Evolutionary conservation across 1,140 invertebrate species (phyloP).

Genomic region (Hydropsyche tenuis): DNA sequence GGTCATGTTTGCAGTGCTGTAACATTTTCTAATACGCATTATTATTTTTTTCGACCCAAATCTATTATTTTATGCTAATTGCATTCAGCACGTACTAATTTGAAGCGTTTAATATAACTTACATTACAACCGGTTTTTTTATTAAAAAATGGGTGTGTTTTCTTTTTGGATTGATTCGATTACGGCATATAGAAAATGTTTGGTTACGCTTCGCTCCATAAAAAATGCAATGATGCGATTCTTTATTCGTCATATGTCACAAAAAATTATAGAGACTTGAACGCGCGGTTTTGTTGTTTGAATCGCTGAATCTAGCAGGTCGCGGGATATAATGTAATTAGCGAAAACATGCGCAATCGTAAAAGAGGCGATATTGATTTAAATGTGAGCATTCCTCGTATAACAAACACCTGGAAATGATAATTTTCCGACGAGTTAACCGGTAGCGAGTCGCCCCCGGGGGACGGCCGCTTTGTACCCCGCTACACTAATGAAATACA

Average conservation of each 20-base stretch:
- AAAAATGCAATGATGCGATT: too few relatives aligned
- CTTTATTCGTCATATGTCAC: too few relatives aligned
- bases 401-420: constrained; percentile 32
- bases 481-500: constrained; percentile 30
- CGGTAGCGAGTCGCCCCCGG: constrained; percentile 27
- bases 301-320: too few relatives aligned
- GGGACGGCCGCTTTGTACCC: constrained; percentile 28
- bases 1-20: constrained; percentile 28
- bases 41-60: constrained; percentile 2
- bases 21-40: constrained; percentile 19
- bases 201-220: too few relatives aligned
- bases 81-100: constrained; percentile 9
- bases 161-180: too few relatives aligned
- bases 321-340: too few relatives aligned
- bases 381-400: not conserved
- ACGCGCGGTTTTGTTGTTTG: too few relatives aligned
- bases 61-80: constrained; percentile 18
- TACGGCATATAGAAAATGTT: too few relatives aligned
- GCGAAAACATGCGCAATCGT: too few relatives aligned
- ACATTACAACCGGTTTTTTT: constrained; percentile 15
- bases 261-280: too few relatives aligned
- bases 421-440: constrained; percentile 36
- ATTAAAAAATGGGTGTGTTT: too few relatives aligned
- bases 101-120: constrained; percentile 11
- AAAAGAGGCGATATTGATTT: not conserved